Percentiles rank a stretch among this genome's conserved stretches.
phyloP scores from a whole-genome alignment of 2,888 invertebrate genomes.

The Gnatocerus cornutus region DNA sequence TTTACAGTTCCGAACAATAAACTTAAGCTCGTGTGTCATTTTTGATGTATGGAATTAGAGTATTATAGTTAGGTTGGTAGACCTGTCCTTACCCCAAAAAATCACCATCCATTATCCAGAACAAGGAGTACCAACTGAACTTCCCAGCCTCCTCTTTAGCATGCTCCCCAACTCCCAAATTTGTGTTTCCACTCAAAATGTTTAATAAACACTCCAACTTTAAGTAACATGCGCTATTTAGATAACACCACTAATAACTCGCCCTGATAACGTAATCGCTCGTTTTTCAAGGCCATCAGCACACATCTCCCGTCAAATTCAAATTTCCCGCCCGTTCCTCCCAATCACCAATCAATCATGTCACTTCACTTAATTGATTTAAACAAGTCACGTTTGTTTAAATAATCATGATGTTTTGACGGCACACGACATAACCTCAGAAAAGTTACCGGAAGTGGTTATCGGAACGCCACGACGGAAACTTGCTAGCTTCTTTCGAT shows the following conservation, averaged over 20 bases:
- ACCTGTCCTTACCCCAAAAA: conserved; percentile 40
- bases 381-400: conserved; percentile 15
- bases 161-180: conserved; percentile 2
- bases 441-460: conserved; percentile 10
- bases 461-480: not conserved
- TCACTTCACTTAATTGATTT: conserved; percentile 27
- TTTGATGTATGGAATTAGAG: too few species aligned
- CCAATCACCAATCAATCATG: conserved; percentile 27
- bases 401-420: conserved; percentile 6
- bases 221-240: conserved; percentile 36
- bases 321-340: conserved; percentile 15
- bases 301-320: conserved; percentile 2
- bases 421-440: conserved; percentile 35
- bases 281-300: conserved; percentile 27
- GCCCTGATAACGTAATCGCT: conserved; percentile 29
- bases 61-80: too few species aligned
- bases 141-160: conserved; percentile 4
- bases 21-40: too few species aligned
- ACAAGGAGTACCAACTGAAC: not conserved
- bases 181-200: conserved; percentile 27
- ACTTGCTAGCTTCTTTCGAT: not conserved
- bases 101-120: conserved; percentile 37
- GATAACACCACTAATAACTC: conserved; percentile 39
- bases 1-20: too few species aligned
- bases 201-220: conserved; percentile 40